Base-by-base conservation (phyloP, 2,797 vertebrate genomes). In the Picus viridis region DNA sequence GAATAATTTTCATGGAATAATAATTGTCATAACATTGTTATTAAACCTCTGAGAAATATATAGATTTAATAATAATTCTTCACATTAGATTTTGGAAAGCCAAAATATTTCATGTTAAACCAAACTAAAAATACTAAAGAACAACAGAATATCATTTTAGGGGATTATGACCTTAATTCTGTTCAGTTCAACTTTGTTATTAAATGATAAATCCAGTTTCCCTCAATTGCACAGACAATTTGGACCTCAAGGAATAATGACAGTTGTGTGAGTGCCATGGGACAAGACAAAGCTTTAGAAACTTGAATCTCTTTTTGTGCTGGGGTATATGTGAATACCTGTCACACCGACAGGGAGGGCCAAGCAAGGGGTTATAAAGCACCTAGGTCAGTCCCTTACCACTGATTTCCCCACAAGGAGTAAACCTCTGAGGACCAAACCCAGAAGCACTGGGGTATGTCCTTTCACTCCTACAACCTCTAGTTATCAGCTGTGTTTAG, bases 61-160 rank as follows among this genome's bases (percentile, higher is more conserved):
- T 69, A 39, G 5, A 47, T 88, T 76, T 68, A 76, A 69, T 43
- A 86, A 57, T 53, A 70, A 94, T 32, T 74, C 62, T 94, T 82
- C 69, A 39, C 19, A 78, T 41, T 83, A 51, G 73, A 88, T 57
- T 93, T 86, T 79, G 62, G 63, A 96, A 97, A 77, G 72, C 59
- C 88, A 92, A 95, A 97, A 94, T 93, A 92, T 88, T 95, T 96
- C 63, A 89, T 73, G 77, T 87, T 96, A 96, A 96, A 96, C 91
- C 59, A 95, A 96, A 68, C 64, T 89, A 97, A 97, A 97, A 95
- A 92, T 95, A 87, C 73, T 93, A 82, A 74, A 92, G 92, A 83
- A 95, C 92, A 97, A 81, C 77, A 86, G 70, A 93, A 79, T 93
- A 95, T 94, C 93, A 92, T 96, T 97, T 97, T 93, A 96, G 94